These are phyloP conservation scores for Mesitornis unicolor DNA, from an alignment of 2,113 vertebrate species.

Conservation along the genomic window DNA sequence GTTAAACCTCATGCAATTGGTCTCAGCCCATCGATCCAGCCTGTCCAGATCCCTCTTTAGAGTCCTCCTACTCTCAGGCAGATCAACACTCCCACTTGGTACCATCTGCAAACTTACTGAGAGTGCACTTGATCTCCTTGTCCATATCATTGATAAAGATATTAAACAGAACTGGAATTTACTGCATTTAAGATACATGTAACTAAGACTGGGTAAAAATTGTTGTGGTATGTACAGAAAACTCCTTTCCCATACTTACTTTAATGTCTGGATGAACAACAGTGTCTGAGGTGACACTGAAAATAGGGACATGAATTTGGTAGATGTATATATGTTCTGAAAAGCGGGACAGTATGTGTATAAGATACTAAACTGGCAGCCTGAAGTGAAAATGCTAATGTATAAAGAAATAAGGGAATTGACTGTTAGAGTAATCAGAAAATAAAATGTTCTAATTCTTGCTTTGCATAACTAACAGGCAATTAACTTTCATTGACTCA, in stretches of 20 bases:
- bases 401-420: conserved; percentile 39
- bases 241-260: neutral
- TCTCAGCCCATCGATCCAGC: no score
- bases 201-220: neutral
- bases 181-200: neutral
- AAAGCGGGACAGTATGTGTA: neutral
- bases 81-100: no score
- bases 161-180: neutral
- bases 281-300: neutral
- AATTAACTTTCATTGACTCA: conserved; percentile 60
- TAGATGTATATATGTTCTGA: neutral
- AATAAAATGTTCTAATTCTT: neutral
- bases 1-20: no score
- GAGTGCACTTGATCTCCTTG: no score
- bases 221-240: neutral
- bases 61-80: no score
- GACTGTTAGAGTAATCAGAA: conserved; percentile 50
- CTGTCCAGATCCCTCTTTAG: no score
- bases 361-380: conserved; percentile 6
- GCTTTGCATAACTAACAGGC: conserved; percentile 55
- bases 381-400: neutral
- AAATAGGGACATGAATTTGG: neutral
- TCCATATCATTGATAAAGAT: no score
- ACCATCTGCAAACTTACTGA: no score
- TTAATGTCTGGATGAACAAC: neutral